Conservation (phyloP, 2,113 vertebrate genomes). For the Polypterus senegalus region DNA sequence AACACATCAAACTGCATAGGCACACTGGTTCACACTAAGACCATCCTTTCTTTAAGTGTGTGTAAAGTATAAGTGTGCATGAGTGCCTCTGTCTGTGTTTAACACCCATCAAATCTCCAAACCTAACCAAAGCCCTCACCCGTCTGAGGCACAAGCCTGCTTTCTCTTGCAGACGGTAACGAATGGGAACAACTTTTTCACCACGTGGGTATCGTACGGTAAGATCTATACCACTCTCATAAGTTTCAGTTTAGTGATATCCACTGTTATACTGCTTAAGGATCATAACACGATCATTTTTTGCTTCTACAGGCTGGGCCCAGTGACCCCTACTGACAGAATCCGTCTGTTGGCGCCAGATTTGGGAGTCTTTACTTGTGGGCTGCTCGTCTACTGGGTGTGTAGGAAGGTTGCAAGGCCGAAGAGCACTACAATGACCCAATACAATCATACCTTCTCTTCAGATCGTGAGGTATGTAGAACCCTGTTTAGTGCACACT, state of each 20-base stretch:
- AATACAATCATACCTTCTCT: conserved; percentile 31
- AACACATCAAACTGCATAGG: too few relatives aligned
- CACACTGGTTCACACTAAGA: too few relatives aligned
- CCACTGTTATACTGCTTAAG: background rate
- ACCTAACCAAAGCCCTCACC: too few relatives aligned
- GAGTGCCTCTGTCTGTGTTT: too few relatives aligned
- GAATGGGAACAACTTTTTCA: conserved; percentile 44
- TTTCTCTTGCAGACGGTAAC: conserved; percentile 35
- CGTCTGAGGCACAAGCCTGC: too few relatives aligned
- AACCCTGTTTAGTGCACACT: background rate
- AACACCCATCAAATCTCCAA: too few relatives aligned
- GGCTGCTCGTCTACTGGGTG: conserved; percentile 33
- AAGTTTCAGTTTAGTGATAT: background rate
- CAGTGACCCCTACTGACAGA: conserved; percentile 36
- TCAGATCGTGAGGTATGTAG: conserved; percentile 32
- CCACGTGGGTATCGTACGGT: conserved; percentile 57
- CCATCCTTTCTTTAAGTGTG: too few relatives aligned
- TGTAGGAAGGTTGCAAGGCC: conserved; percentile 35
- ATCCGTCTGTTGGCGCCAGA: conserved; percentile 49
- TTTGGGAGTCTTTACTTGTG: conserved; percentile 32
- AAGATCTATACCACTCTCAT: conserved; percentile 6
- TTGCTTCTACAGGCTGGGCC: conserved; percentile 41
- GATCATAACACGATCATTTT: background rate
- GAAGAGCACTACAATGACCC: conserved; percentile 16
- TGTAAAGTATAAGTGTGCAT: too few relatives aligned